Evolutionary conservation across 1,140 invertebrate genomes (phyloP), one percentile per base, ranked within the genome.

Genomic region (Calephelis nemesis): DNA sequence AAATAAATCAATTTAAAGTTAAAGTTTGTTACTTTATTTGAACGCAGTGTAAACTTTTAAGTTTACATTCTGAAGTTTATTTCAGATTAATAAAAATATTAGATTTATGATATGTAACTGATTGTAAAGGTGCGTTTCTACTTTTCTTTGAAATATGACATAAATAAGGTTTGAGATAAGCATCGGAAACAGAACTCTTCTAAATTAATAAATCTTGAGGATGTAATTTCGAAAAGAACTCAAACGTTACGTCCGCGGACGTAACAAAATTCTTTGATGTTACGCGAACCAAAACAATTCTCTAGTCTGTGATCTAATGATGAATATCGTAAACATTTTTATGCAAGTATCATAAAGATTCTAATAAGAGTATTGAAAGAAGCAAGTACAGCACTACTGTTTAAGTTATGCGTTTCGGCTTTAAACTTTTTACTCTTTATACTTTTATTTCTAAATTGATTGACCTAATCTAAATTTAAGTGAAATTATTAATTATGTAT

Each of bases 221-320:
- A 60, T 58, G 15, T 58, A 58, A 58, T 12, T 60, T 60, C 39
- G 54, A 60, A 5, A 7, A 58, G 54, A 39, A 60, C 54, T 60
- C 30, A 60, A 60, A 60, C 54, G 54, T 60, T 60, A 40, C 39
- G 2, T 60, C 54, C 39, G 54, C 39, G 54, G 54, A 60, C 12
- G 10, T 60, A 39, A 39, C 54, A 39, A 39, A 60, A 60, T 60
- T 11, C 54, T 60, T 60, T 60, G 54, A 60, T 40, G 54, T 40
- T 40, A 40, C 54, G 30, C 10, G n/a, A n/a, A 60, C 54, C 30
- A 60, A 40, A 60, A 60, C 54, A 60, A 40, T 60, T 42, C 39
- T 39, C 58, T 60, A 60, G 30, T 60, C 58, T 60, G n/a, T 39
- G 58, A 60, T 60, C 12, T 60, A 4, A 60, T 60, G 58, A 60